phyloP scores from a whole-genome alignment of 2,113 vertebrate species.

The Serinus canaria region DNA sequence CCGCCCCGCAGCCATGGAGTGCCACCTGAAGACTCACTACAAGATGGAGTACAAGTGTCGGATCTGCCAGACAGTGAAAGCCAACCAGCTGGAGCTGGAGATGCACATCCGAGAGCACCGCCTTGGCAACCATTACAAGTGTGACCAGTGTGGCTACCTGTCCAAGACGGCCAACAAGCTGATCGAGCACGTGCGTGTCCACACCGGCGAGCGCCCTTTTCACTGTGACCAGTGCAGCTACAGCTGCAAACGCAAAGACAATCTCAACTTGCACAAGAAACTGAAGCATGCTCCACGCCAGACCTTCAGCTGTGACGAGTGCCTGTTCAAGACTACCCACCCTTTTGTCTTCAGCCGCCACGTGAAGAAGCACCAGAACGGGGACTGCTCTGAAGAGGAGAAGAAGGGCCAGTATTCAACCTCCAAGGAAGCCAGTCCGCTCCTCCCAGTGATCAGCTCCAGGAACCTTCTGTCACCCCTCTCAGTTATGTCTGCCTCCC shows the following conservation, averaged over 20 bases:
- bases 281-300: conserved; percentile 97
- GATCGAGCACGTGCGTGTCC: conserved; percentile 98
- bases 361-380: conserved; percentile 93
- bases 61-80: conserved; percentile 97
- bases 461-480: conserved; percentile 87
- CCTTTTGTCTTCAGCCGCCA: conserved; percentile 98
- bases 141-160: conserved; percentile 98
- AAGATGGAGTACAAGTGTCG: conserved; percentile 99
- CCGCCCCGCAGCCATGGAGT: conserved; percentile 97
- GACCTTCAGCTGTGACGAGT: conserved; percentile 93
- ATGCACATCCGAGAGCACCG: conserved; percentile 95
- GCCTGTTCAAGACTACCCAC: conserved; percentile 97
- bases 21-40: conserved; percentile 99
- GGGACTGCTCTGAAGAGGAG: conserved; percentile 77
- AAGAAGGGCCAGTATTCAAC: conserved; percentile 70
- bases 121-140: conserved; percentile 99
- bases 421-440: conserved; percentile 65
- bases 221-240: conserved; percentile 99
- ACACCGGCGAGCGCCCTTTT: conserved; percentile 99
- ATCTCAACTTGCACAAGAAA: conserved; percentile 99
- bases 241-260: conserved; percentile 99
- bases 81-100: conserved; percentile 96
- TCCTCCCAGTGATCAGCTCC: conserved; percentile 76
- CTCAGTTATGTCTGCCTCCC: conserved; percentile 92
- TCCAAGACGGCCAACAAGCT: conserved; percentile 99